phyloP scores from a whole-genome alignment of 2,888 invertebrate species.

The Hirtodrosophila histrioides region DNA sequence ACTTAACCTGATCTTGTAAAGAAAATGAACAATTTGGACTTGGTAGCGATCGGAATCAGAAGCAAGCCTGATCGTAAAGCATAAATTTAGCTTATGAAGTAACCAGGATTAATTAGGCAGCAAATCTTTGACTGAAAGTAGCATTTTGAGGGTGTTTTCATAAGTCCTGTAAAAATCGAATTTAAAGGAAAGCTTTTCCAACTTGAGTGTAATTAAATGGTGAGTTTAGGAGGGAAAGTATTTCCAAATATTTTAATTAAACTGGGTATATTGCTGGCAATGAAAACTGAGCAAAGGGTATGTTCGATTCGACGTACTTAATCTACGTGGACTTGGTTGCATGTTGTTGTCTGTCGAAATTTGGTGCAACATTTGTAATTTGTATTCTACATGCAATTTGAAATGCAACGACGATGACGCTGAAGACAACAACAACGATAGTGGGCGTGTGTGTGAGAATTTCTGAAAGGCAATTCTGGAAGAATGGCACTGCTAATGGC shows the following conservation, averaged over 20 bases:
- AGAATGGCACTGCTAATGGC: background rate
- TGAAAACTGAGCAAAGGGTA: constrained; percentile 2
- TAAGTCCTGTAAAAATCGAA: no score
- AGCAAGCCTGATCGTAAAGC: no score
- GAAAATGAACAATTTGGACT: no score
- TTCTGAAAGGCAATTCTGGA: constrained; percentile 10
- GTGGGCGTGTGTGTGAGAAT: constrained; percentile 47
- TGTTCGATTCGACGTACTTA: background rate
- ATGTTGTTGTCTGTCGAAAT: constrained; percentile 28
- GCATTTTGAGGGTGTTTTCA: no score
- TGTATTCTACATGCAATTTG: constrained; percentile 45
- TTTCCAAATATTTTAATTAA: background rate
- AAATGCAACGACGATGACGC: constrained; percentile 9
- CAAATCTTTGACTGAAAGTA: no score
- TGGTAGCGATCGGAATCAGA: no score
- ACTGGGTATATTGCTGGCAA: background rate
- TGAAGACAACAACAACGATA: constrained; percentile 12
- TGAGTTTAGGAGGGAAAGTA: no score
- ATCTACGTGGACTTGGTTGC: background rate
- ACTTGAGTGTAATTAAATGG: no score
- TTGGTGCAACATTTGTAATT: constrained; percentile 57
- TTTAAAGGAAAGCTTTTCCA: no score
- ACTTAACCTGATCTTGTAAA: no score
- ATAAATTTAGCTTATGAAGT: no score
- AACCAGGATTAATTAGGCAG: no score